These are phyloP conservation scores for Periophthalmodon schlosseri DNA, from an alignment of 2,113 vertebrate species.

Conservation along the genomic window DNA sequence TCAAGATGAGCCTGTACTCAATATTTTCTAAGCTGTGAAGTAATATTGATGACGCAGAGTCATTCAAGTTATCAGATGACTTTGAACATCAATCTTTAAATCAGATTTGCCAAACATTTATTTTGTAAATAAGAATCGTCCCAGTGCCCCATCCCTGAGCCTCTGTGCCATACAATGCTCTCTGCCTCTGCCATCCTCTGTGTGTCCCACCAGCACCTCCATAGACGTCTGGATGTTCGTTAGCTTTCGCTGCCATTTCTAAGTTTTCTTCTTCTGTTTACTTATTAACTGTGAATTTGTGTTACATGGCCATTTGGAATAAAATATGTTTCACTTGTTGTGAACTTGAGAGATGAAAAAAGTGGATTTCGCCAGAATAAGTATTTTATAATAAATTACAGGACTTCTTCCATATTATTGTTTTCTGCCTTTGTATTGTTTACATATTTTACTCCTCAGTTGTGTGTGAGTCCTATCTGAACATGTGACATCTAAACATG, in stretches of 20 bases:
- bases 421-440: slow-evolving; percentile 54
- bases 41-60: slow-evolving; percentile 38
- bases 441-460: slow-evolving; percentile 52
- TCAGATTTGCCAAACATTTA: slow-evolving; percentile 71
- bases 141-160: slow-evolving; percentile 54
- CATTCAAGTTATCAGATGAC: slow-evolving; percentile 34
- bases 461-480: slow-evolving; percentile 34
- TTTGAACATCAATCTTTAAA: slow-evolving; percentile 45
- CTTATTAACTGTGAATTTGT: slow-evolving; percentile 70
- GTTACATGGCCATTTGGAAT: slow-evolving; percentile 57
- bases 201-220: slow-evolving; percentile 65
- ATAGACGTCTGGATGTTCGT: slow-evolving; percentile 57
- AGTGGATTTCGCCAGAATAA: slow-evolving; percentile 12
- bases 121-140: slow-evolving; percentile 71
- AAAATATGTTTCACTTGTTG: slow-evolving; percentile 38
- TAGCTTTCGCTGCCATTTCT: slow-evolving; percentile 44
- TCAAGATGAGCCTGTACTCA: slow-evolving; percentile 25
- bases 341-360: slow-evolving; percentile 23
- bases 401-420: slow-evolving; percentile 45
- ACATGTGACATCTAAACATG: slow-evolving; percentile 17
- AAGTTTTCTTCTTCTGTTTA: slow-evolving; percentile 50
- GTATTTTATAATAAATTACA: slow-evolving; percentile 29
- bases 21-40: slow-evolving; percentile 70
- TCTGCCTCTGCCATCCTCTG: slow-evolving; percentile 66
- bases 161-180: slow-evolving; percentile 69